Percentiles rank a stretch among this genome's conserved stretches.
phyloP scores from a whole-genome alignment of 1,140 invertebrate genomes.

The Drosophila mauritiana region DNA sequence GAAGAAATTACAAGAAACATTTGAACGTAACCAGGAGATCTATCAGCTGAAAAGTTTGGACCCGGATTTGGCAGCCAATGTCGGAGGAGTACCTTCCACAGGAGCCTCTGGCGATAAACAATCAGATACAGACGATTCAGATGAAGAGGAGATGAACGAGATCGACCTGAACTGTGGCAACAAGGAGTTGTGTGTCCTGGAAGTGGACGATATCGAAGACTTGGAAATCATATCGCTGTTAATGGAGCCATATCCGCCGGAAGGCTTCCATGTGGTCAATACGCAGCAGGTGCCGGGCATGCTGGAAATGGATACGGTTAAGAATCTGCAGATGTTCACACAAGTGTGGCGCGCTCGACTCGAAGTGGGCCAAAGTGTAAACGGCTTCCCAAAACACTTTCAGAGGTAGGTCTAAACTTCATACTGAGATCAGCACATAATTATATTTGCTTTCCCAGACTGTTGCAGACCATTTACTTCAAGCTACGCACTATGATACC shows the following conservation, averaged over 20 bases:
- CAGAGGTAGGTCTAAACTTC: constrained; percentile 59
- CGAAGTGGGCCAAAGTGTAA: constrained; percentile 86
- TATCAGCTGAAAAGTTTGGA: constrained; percentile 87
- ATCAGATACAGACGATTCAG: constrained; percentile 89
- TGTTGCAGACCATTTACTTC: constrained; percentile 92
- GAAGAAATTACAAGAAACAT: constrained; percentile 88
- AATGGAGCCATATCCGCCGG: constrained; percentile 91
- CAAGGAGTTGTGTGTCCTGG: constrained; percentile 93
- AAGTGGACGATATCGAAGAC: constrained; percentile 95
- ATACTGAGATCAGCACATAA: neutral
- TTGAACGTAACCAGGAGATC: constrained; percentile 89
- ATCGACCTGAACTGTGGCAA: constrained; percentile 91
- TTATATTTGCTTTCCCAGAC: constrained; percentile 35
- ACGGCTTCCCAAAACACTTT: constrained; percentile 88
- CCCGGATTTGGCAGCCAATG: constrained; percentile 55
- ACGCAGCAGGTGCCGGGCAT: constrained; percentile 92
- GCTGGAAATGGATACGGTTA: constrained; percentile 87
- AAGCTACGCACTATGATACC: constrained; percentile 93
- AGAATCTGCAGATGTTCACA: constrained; percentile 95
- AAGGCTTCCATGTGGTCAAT: constrained; percentile 93
- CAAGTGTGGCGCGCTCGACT: constrained; percentile 92
- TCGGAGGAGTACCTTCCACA: neutral
- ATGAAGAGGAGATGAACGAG: constrained; percentile 91
- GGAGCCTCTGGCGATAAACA: constrained; percentile 57
- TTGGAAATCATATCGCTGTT: constrained; percentile 91